Evolutionary conservation across 2,888 invertebrate species (phyloP).

Genomic region (Graphium colonna): DNA sequence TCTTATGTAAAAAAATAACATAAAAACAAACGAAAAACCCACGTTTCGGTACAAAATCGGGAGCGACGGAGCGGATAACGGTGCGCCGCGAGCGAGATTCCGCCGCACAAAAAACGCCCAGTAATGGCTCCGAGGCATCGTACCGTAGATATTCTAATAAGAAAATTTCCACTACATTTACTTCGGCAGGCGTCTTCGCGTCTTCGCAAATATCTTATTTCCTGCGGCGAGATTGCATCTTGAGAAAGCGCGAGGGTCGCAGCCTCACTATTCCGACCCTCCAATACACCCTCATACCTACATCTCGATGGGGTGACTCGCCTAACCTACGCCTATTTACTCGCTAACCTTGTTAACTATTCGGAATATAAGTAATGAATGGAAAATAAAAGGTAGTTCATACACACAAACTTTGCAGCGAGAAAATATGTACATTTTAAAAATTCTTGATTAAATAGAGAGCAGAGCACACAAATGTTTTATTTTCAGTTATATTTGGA

Average conservation of each 20-base stretch:
- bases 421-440: too few relatives aligned
- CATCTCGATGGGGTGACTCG: slow-evolving; percentile 23
- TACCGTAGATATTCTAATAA: slow-evolving; percentile 80
- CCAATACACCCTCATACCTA: slow-evolving; percentile 31
- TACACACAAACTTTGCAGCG: too few relatives aligned
- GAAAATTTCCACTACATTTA: slow-evolving; percentile 82
- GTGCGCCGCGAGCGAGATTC: slow-evolving; percentile 54
- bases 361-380: too few relatives aligned
- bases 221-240: slow-evolving; percentile 81
- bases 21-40: slow-evolving; percentile 21
- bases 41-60: slow-evolving; percentile 30
- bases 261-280: slow-evolving; percentile 60
- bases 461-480: too few relatives aligned
- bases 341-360: not conserved
- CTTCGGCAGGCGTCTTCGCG: slow-evolving; percentile 77
- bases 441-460: too few relatives aligned
- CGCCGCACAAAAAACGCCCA: slow-evolving; percentile 67
- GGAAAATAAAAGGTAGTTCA: too few relatives aligned
- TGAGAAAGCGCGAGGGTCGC: slow-evolving; percentile 78
- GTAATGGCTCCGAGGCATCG: slow-evolving; percentile 72
- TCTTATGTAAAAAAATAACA: too few relatives aligned
- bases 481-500: too few relatives aligned
- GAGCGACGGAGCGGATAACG: slow-evolving; percentile 28
- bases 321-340: not conserved
- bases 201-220: slow-evolving; percentile 81